Percentiles rank a stretch among this genome's conserved stretches.
Evolutionary conservation across 2,797 vertebrate genomes (phyloP).

Genomic region (Diplodus sargus): DNA sequence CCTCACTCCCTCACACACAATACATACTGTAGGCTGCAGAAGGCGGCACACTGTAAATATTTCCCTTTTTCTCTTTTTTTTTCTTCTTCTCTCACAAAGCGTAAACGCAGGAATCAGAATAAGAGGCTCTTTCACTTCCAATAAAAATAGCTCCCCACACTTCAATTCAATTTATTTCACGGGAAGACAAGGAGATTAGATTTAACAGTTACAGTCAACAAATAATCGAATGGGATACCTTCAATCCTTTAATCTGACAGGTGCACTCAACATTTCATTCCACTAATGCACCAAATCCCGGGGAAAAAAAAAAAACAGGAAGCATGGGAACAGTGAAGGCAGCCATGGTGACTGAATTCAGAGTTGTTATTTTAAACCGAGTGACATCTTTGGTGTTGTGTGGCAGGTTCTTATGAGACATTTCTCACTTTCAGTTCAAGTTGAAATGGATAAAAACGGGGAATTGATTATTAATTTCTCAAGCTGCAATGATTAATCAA

Average conservation of each 20-base stretch:
- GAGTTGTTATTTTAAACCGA: conserved; percentile 33
- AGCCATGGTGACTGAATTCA: conserved; percentile 38
- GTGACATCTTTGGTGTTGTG: conserved; percentile 3
- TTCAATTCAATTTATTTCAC: conserved; percentile 73
- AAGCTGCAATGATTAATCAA: no score
- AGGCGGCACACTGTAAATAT: conserved; percentile 67
- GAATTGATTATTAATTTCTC: background rate
- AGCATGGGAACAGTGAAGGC: conserved; percentile 23
- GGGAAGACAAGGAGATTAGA: conserved; percentile 72
- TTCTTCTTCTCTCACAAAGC: conserved; percentile 65
- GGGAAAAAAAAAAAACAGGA: conserved; percentile 14
- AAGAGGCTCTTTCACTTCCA: conserved; percentile 59
- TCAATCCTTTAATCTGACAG: conserved; percentile 84
- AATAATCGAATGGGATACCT: conserved; percentile 76
- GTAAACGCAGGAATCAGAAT: conserved; percentile 66
- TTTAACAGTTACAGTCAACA: conserved; percentile 78
- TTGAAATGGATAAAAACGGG: background rate
- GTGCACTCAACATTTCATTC: conserved; percentile 81
- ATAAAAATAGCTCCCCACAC: conserved; percentile 67
- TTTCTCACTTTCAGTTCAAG: conserved; percentile 8
- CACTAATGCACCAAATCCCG: conserved; percentile 79
- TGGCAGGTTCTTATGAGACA: background rate
- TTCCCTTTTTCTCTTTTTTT: conserved; percentile 49
- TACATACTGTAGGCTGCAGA: conserved; percentile 39
- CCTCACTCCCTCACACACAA: conserved; percentile 18